Base-by-base conservation (phyloP, 2,888 invertebrate species). In the Trissolcus japonicus region DNA sequence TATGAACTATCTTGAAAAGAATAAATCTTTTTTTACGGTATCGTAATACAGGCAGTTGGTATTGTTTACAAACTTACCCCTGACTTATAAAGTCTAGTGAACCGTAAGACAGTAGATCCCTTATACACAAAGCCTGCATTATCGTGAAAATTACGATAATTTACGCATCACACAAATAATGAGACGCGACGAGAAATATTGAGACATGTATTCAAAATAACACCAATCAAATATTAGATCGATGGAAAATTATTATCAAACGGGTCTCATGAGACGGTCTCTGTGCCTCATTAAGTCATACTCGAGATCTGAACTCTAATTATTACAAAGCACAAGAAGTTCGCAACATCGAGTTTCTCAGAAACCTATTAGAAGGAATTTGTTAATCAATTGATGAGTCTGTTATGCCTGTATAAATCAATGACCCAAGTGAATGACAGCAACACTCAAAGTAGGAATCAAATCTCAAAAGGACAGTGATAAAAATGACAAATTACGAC, bases 141-240 rank as follows among this genome's bases (percentile, higher is more conserved):
- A 35, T 35, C 35, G 35, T 35, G 25, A 35, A 35, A 35, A 11
- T 35, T 35, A 35, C 35, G 1, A 1, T n/a, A n/a, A n/a, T n/a
- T n/a, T n/a, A n/a, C n/a, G n/a, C n/a, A 35, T 9, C 35, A n/a
- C 35, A 35, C 6, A 11, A 35, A 35, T 46, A 16, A 46, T 46
- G 46, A 14, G 14, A 11, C 35, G 7, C 35, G 2, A 35, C 25
- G 25, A 6, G 14, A 41, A 66, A 41, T 21, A 57, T 43, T 41
- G 59, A 53, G 51, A 59, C 51, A 59, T 53, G 46, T 53, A 55
- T 55, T 55, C 59, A 74, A 66, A 50, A 55, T 56, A 41, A 35
- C 6, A 53, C 35, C 55, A 66, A 46, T 76, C 21, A 60, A 63
- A 79, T 83, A 82, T 80, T 80, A 80, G 83, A 84, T 85, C 84